These are phyloP conservation scores for Chionis minor DNA, from an alignment of 2,113 vertebrate genomes.

Conservation along the genomic window DNA sequence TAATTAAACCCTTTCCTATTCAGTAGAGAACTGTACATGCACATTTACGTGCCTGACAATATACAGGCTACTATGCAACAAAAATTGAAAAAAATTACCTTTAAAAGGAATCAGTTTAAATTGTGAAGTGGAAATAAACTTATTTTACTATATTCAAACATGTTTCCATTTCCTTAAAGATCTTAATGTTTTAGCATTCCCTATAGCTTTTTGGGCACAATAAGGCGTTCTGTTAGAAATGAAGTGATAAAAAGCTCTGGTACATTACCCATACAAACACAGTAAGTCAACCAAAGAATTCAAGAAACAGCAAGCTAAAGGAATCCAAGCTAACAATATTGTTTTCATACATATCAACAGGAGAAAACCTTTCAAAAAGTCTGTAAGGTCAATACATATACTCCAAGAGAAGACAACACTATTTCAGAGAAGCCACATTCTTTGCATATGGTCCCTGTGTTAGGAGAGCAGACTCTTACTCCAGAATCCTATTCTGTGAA, in stretches of 20 bases:
- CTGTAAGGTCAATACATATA: background rate
- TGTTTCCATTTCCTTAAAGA: background rate
- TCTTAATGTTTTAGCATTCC: background rate
- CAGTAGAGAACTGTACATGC: background rate
- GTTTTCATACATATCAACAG: background rate
- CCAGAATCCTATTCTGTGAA: background rate
- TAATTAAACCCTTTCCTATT: constrained; percentile 3
- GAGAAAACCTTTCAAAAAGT: background rate
- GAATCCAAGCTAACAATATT: background rate
- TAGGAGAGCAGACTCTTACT: background rate
- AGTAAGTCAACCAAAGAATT: background rate
- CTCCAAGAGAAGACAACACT: background rate
- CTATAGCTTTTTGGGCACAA: background rate
- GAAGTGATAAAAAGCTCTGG: background rate
- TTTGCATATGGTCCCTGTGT: background rate
- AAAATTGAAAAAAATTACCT: background rate
- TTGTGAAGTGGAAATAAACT: background rate
- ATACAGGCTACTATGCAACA: background rate
- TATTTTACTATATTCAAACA: background rate
- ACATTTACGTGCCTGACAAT: background rate
- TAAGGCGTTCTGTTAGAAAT: background rate
- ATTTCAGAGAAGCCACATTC: background rate
- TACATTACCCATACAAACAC: background rate
- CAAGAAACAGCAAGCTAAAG: background rate
- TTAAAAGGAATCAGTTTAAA: background rate